These are phyloP conservation scores for Xenotilapia leptura DNA, from an alignment of 2,113 vertebrate genomes.

Conservation along the genomic window DNA sequence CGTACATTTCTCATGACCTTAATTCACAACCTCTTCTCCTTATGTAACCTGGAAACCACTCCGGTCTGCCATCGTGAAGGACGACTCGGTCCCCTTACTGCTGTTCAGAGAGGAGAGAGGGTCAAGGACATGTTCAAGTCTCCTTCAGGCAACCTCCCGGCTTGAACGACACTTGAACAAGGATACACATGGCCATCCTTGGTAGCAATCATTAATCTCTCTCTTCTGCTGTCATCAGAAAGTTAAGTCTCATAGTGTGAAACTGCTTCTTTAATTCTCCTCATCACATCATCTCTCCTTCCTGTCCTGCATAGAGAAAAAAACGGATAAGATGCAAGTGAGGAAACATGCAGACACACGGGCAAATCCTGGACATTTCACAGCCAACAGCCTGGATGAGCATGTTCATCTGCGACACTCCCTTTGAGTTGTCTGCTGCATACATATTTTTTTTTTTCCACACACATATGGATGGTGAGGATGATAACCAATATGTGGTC, in stretches of 20 bases:
- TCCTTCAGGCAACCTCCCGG: fast-evolving
- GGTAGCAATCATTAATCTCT: neutral
- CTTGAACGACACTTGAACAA: neutral
- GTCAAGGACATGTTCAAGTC: neutral
- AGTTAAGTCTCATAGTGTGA: neutral
- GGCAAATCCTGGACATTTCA: neutral
- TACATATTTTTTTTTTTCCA: neutral
- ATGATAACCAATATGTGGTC: neutral
- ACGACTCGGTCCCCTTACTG: neutral
- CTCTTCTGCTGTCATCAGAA: neutral
- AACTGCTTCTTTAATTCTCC: neutral
- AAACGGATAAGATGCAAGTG: neutral
- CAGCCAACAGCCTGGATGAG: neutral
- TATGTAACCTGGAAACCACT: neutral
- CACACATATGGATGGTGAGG: neutral
- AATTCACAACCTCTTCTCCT: neutral
- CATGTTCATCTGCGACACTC: neutral
- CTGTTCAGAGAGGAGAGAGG: neutral
- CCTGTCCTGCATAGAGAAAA: neutral
- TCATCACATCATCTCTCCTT: neutral
- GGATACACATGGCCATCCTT: neutral
- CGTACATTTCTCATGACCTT: neutral
- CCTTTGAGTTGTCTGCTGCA: neutral
- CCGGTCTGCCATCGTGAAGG: neutral
- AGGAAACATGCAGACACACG: neutral